A percentile compares a stretch with the other conserved stretches of the same genome.
Evolutionary conservation across 2,113 vertebrate species (phyloP).

Genomic region (Leucopsar rothschildi): DNA sequence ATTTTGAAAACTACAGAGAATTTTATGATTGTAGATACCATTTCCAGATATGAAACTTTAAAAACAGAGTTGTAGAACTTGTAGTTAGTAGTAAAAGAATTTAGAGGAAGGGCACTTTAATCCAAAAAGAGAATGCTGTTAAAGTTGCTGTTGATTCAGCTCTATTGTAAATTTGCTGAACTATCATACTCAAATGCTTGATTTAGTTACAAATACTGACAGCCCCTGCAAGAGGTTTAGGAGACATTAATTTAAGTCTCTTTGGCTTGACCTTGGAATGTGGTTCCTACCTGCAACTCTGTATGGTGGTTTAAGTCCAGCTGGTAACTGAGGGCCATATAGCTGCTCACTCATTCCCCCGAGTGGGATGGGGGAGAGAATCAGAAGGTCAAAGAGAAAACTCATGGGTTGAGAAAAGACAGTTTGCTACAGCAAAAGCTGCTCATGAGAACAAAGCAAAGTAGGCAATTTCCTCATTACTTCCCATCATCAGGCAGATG

Average conservation of each 20-base stretch:
- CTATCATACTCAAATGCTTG: neutral
- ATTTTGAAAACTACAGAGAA: neutral
- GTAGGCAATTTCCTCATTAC: neutral
- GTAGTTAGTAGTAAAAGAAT: neutral
- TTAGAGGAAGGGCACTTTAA: neutral
- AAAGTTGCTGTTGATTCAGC: neutral
- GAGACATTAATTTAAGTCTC: neutral
- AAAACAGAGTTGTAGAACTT: neutral
- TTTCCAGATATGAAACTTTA: neutral
- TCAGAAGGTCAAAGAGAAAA: neutral
- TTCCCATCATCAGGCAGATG: neutral
- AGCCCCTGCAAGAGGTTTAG: neutral
- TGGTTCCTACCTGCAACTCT: neutral
- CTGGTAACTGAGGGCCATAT: neutral
- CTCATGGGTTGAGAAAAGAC: neutral
- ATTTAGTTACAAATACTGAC: neutral
- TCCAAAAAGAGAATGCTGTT: neutral
- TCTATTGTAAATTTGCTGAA: neutral
- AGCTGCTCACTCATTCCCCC: neutral
- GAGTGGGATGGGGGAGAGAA: neutral
- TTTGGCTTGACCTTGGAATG: neutral
- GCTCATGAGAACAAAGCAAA: neutral
- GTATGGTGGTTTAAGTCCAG: neutral
- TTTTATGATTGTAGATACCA: neutral
- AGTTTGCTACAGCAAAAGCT: neutral